These are phyloP conservation scores for Rhopalosiphum nymphaeae DNA, from an alignment of 2,888 invertebrate genomes.

Conservation along the genomic window DNA sequence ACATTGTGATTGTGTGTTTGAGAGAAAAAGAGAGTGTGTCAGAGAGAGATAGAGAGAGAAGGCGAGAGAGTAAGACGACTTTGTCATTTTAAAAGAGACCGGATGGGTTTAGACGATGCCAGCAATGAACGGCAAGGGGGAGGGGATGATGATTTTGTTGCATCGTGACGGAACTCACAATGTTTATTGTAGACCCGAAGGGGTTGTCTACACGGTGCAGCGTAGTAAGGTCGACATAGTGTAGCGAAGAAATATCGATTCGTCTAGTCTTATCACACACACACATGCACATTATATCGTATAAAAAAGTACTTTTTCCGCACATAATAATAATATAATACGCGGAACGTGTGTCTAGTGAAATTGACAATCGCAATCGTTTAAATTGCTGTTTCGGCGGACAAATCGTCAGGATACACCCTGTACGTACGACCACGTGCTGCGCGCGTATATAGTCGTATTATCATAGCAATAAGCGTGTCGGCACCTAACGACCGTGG, in stretches of 20 bases:
- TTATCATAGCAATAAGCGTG: background rate
- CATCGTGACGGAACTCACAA: slow-evolving; percentile 60
- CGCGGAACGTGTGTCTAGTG: background rate
- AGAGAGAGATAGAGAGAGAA: background rate
- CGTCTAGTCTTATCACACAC: slow-evolving; percentile 14
- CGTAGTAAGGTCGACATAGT: background rate
- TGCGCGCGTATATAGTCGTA: background rate
- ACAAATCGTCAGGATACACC: background rate
- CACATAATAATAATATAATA: background rate
- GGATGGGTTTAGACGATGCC: background rate
- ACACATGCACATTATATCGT: background rate
- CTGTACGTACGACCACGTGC: background rate
- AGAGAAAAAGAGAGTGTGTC: background rate
- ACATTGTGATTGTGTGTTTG: background rate
- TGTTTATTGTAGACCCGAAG: slow-evolving; percentile 45
- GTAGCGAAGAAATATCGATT: slow-evolving; percentile 50
- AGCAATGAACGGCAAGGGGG: background rate
- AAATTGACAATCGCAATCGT: background rate
- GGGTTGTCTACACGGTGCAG: slow-evolving; percentile 2
- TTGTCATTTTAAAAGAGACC: slow-evolving; percentile 18
- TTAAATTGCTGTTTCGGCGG: background rate
- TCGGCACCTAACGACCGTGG: background rate
- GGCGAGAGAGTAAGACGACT: slow-evolving; percentile 1
- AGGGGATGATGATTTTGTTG: slow-evolving; percentile 36
- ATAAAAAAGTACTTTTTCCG: background rate